Evolutionary conservation across 2,888 invertebrate genomes (phyloP).

Genomic region (Lucinisca nassula): DNA sequence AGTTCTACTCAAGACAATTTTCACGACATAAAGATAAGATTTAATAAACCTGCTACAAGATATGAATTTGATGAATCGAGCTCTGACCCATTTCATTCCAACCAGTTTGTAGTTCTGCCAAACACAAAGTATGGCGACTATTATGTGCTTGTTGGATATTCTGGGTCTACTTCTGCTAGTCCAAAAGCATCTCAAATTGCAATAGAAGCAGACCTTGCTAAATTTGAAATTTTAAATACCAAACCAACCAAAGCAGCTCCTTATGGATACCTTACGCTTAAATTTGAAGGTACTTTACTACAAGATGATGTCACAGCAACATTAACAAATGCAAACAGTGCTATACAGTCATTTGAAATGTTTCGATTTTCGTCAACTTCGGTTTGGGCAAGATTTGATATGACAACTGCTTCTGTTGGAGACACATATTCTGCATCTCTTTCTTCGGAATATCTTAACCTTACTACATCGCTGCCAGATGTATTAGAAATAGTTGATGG

Average conservation of each 20-base stretch:
- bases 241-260: conserved; percentile 14
- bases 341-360: background rate
- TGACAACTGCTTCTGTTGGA: background rate
- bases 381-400: conserved; percentile 48
- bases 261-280: conserved; percentile 29
- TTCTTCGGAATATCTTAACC: background rate
- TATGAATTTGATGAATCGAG: conserved; percentile 42
- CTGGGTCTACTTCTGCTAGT: background rate
- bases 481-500: conserved; percentile 20
- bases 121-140: conserved; percentile 41
- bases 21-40: conserved; percentile 28
- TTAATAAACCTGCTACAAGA: conserved; percentile 38
- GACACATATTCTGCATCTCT: background rate
- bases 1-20: background rate
- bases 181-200: background rate
- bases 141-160: conserved; percentile 40
- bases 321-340: conserved; percentile 5
- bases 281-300: conserved; percentile 44
- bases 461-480: background rate
- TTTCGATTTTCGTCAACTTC: conserved; percentile 43
- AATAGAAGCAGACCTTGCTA: conserved; percentile 35
- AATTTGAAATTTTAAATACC: conserved; percentile 45
- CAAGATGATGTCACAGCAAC: conserved; percentile 26
- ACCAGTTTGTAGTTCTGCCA: conserved; percentile 31
- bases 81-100: conserved; percentile 27